phyloP scores from a whole-genome alignment of 2,113 vertebrate genomes.

The Rattus norvegicus region DNA sequence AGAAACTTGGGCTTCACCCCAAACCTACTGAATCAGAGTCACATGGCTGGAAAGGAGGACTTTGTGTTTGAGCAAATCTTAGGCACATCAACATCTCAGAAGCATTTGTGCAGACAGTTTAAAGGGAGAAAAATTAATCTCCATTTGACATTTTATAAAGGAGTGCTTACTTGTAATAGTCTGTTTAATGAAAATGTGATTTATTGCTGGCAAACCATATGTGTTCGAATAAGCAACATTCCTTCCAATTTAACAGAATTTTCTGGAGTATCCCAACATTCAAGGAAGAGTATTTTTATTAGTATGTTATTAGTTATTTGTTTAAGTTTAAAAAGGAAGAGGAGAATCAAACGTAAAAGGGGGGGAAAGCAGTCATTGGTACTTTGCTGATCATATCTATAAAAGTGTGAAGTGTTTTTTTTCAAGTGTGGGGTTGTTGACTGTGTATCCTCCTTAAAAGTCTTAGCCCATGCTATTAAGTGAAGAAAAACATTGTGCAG shows the following conservation, averaged over 20 bases:
- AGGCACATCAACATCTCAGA: not conserved
- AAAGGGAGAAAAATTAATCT: conserved; percentile 45
- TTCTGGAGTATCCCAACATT: conserved; percentile 25
- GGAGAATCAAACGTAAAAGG: not conserved
- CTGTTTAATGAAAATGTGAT: conserved; percentile 36
- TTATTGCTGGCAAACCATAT: conserved; percentile 52
- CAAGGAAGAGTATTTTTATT: conserved; percentile 23
- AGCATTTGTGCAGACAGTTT: conserved; percentile 5
- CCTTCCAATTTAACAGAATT: conserved; percentile 44
- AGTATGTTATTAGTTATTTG: conserved; percentile 14
- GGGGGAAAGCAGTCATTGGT: not conserved
- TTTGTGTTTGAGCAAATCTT: conserved; percentile 38
- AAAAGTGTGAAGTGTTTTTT: not conserved
- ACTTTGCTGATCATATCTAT: conserved; percentile 10
- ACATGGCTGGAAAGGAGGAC: not conserved
- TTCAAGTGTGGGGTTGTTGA: conserved; percentile 25
- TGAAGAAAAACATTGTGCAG: conserved; percentile 9
- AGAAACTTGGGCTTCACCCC: not conserved
- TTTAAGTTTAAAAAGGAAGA: conserved; percentile 30
- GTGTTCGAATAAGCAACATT: conserved; percentile 50
- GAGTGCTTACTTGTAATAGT: conserved; percentile 13
- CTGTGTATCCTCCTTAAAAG: conserved; percentile 30
- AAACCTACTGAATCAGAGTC: conserved; percentile 25
- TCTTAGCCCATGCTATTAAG: conserved; percentile 16
- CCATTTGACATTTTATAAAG: conserved; percentile 59